phyloP scores from a whole-genome alignment of 2,113 vertebrate species.

The Saguinus midas region DNA sequence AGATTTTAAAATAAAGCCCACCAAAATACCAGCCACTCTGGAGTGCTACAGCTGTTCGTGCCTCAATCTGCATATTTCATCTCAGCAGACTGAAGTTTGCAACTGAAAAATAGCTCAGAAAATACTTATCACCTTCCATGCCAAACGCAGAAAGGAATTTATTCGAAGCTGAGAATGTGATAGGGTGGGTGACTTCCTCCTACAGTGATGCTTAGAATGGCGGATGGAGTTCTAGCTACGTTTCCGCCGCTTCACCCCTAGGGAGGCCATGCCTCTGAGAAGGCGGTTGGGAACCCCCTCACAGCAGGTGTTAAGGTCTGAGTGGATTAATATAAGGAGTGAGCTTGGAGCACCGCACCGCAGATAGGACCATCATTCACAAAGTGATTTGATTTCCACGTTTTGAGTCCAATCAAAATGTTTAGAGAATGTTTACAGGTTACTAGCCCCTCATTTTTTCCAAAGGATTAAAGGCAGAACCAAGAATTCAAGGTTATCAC shows the following conservation, averaged over 20 bases:
- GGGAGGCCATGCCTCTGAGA: background rate
- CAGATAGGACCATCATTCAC: background rate
- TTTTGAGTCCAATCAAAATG: background rate
- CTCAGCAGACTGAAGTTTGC: conserved; percentile 35
- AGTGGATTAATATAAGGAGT: fast-evolving
- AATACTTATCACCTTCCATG: conserved; percentile 37
- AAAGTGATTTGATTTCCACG: background rate
- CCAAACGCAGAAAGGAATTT: conserved; percentile 25
- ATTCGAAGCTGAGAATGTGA: background rate
- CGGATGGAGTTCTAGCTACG: background rate
- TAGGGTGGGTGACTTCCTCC: background rate
- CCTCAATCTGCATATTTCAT: conserved; percentile 61
- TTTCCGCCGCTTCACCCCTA: background rate
- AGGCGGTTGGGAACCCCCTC: background rate
- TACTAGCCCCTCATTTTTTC: background rate
- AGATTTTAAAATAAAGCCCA: conserved; percentile 72
- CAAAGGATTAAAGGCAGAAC: background rate
- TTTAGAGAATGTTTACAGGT: background rate
- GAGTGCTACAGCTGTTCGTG: background rate
- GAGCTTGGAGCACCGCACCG: fast-evolving
- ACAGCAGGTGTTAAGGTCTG: fast-evolving
- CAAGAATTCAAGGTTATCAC: background rate
- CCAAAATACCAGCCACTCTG: conserved; percentile 54
- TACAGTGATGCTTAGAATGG: background rate
- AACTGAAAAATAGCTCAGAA: conserved; percentile 54